Evolutionary conservation across 2,113 vertebrate species (phyloP).

Genomic region (Lophura nycthemera): DNA sequence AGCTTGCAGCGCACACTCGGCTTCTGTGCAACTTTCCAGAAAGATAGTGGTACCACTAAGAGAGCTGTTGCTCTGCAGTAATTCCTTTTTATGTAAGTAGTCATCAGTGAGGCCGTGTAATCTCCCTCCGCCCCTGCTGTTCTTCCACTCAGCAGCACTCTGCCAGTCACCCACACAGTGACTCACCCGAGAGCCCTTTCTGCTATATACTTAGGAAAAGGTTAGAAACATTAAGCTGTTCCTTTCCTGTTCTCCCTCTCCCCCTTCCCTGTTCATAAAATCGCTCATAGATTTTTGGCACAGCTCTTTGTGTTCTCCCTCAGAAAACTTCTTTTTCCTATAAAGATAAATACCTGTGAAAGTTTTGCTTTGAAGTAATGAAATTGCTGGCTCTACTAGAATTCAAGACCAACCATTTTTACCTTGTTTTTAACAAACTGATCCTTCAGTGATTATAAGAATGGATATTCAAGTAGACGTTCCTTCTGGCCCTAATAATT

Average conservation of each 20-base stretch:
- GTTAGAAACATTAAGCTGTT: conserved; percentile 61
- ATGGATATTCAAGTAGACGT: background rate
- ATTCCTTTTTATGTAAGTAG: conserved; percentile 23
- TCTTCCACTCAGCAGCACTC: background rate
- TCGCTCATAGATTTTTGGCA: background rate
- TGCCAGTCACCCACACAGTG: conserved; percentile 63
- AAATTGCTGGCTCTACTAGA: background rate
- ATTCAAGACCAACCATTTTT: background rate
- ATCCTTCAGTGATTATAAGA: background rate
- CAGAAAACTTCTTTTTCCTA: background rate
- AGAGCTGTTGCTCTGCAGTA: background rate
- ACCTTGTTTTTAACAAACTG: background rate
- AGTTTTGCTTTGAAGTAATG: background rate
- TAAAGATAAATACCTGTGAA: background rate
- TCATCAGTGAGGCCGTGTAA: background rate
- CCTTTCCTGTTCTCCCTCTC: conserved; percentile 24
- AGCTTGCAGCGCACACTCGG: background rate
- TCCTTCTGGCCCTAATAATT: background rate
- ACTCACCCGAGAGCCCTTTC: conserved; percentile 54
- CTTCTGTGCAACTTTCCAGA: background rate
- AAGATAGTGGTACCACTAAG: background rate
- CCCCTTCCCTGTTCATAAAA: background rate
- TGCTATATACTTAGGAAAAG: conserved; percentile 8
- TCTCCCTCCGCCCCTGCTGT: background rate
- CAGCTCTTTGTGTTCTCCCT: background rate